Conservation (phyloP, 2,797 vertebrate genomes). For the Etheostoma perlongum region DNA sequence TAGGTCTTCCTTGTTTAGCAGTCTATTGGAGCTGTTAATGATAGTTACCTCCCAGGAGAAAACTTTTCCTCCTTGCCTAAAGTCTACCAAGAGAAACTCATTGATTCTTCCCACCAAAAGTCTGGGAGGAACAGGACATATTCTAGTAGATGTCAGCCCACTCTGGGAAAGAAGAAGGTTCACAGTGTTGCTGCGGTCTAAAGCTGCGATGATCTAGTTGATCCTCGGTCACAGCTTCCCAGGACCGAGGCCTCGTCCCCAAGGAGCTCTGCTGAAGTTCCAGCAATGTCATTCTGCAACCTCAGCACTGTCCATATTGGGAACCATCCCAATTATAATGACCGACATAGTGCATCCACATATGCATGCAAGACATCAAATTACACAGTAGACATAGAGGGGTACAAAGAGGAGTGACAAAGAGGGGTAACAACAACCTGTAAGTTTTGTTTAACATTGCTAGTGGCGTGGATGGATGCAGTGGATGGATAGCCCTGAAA, state of each 20-base stretch:
- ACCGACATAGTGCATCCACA: slow-evolving; percentile 59
- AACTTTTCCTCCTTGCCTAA: slow-evolving; percentile 63
- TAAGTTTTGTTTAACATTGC: neutral
- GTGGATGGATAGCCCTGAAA: neutral
- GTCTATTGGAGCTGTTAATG: slow-evolving; percentile 75
- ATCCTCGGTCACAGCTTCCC: slow-evolving; percentile 81
- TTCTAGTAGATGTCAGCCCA: slow-evolving; percentile 69
- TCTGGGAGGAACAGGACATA: slow-evolving; percentile 72
- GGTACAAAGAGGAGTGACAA: neutral
- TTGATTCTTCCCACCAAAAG: slow-evolving; percentile 81
- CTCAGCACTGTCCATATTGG: slow-evolving; percentile 62
- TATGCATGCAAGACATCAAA: slow-evolving; percentile 18
- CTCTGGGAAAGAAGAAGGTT: slow-evolving; percentile 76
- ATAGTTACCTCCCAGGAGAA: slow-evolving; percentile 75
- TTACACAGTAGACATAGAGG: neutral
- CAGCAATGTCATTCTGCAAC: slow-evolving; percentile 48
- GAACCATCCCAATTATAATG: slow-evolving; percentile 55
- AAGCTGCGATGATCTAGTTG: slow-evolving; percentile 66
- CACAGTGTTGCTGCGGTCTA: slow-evolving; percentile 62
- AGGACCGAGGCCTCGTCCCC: slow-evolving; percentile 80
- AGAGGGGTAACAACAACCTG: neutral
- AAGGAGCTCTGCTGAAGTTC: slow-evolving; percentile 69
- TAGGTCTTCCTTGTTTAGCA: slow-evolving; percentile 68
- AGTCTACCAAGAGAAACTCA: slow-evolving; percentile 74
- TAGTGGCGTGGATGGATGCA: neutral